A percentile compares a stretch with the other conserved stretches of the same genome.
phyloP scores from a whole-genome alignment of 1,140 invertebrate species.

The Anastrepha ludens region DNA sequence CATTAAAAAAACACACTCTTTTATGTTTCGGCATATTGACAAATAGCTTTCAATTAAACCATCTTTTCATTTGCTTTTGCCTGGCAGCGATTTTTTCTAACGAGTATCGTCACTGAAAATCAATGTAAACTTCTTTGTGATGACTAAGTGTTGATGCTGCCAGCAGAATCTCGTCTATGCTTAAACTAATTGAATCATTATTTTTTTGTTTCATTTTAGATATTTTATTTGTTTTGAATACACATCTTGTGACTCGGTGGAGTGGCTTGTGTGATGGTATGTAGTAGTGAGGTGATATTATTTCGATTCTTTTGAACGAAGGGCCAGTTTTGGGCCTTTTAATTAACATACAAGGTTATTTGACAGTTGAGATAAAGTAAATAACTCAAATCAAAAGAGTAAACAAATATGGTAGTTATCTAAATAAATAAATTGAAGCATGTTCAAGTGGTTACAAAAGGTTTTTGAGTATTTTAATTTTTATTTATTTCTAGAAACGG shows the following conservation, averaged over 20 bases:
- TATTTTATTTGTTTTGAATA: constrained; percentile 20
- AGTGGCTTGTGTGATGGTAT: background rate
- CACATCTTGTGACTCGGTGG: background rate
- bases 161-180: background rate
- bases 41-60: constrained; percentile 18
- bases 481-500: background rate
- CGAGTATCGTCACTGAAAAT: background rate
- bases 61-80: background rate
- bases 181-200: background rate
- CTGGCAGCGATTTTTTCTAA: background rate
- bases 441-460: background rate
- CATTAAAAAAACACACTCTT: too few species aligned
- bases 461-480: background rate
- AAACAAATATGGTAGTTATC: constrained; percentile 1
- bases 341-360: constrained; percentile 36
- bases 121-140: background rate
- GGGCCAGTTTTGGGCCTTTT: background rate
- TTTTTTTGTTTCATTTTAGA: background rate
- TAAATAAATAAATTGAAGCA: background rate
- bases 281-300: background rate
- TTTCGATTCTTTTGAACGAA: background rate
- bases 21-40: background rate
- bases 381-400: background rate
- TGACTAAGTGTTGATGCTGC: background rate
- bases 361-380: constrained; percentile 26